Base-by-base conservation (phyloP, 1,140 invertebrate species). In the Batillaria attramentaria region DNA sequence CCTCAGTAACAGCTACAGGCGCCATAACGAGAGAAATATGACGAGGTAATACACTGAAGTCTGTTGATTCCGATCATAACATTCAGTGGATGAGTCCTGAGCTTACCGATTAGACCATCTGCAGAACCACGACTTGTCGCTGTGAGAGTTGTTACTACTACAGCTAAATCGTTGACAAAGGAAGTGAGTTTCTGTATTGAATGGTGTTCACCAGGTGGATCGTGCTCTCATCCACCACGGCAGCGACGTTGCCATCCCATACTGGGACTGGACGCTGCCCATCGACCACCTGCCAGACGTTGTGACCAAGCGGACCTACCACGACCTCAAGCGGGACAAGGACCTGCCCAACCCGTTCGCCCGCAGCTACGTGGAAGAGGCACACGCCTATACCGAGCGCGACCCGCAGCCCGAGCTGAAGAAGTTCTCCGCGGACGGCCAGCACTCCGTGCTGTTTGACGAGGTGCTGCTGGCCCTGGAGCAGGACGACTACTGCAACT, bases 401-500 rank as follows among this genome's bases (percentile, higher is more conserved):
- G 54, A 72, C 6, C 80, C 80, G 39, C 31, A 72, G 57, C 72
- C 68, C 16, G 50, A 77, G 50, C 68, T 77, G 33, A 72, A 77
- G 66, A 72, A 24, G 46, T 68, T 72, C 54, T 77, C 80, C 31
- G 68, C 72, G 28, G 54, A 74, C 42, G 79, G 66, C 60, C n/a
- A 70, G 13, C n/a, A 74, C 24, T 80, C 81, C 0, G n/a, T n/a
- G 72, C 39, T 83, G 0, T 77, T 78, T n/a, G 66, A 77, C 3
- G 65, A 74, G 35, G 77, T 75, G 13, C 77, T 83, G 20, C 33
- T 77, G 31, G 82, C 82, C 69, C 54, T 83, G n/a, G 82, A 83
- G 54, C 82, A 83, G 42, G 69, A 70, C 33, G 69, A 83, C 33
- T 83, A 81, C 72, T 83, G 82, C 42, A 65, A 83, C 31, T 83